phyloP scores from a whole-genome alignment of 2,113 vertebrate species.

The Tretioscincus oriximinensis region DNA sequence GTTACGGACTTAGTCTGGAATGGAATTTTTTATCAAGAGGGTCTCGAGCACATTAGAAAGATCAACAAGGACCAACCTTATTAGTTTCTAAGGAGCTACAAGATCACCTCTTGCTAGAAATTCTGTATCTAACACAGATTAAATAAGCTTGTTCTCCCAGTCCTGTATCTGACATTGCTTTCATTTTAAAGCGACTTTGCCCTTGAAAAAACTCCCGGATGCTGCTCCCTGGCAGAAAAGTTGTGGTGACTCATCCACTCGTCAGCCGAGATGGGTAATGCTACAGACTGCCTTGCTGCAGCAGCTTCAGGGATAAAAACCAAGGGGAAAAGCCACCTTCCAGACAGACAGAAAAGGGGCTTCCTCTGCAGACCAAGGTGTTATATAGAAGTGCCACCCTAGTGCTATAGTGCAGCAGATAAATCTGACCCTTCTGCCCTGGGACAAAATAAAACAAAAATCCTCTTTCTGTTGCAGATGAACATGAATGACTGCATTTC shows the following conservation, averaged over 20 bases:
- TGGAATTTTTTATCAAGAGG: too few relatives aligned
- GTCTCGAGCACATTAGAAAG: too few relatives aligned
- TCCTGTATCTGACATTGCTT: background rate
- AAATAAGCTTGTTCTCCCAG: background rate
- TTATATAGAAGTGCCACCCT: background rate
- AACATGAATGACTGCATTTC: background rate
- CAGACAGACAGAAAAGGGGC: background rate
- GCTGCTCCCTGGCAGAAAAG: background rate
- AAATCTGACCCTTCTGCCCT: too few relatives aligned
- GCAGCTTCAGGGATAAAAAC: background rate
- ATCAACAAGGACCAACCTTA: too few relatives aligned
- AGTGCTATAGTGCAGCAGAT: background rate
- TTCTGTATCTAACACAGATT: too few relatives aligned
- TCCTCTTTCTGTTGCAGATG: background rate
- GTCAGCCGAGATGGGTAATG: background rate
- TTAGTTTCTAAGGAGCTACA: too few relatives aligned
- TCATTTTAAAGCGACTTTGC: conserved; percentile 10
- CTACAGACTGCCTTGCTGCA: background rate
- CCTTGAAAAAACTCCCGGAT: conserved; percentile 28
- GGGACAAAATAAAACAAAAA: background rate
- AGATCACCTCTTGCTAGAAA: too few relatives aligned
- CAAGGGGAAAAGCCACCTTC: background rate
- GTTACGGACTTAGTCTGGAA: too few relatives aligned
- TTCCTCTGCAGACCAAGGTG: background rate
- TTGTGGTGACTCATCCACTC: conserved; percentile 28